Conservation (phyloP, 2,888 invertebrate genomes). For the Ceriagrion tenellum region DNA sequence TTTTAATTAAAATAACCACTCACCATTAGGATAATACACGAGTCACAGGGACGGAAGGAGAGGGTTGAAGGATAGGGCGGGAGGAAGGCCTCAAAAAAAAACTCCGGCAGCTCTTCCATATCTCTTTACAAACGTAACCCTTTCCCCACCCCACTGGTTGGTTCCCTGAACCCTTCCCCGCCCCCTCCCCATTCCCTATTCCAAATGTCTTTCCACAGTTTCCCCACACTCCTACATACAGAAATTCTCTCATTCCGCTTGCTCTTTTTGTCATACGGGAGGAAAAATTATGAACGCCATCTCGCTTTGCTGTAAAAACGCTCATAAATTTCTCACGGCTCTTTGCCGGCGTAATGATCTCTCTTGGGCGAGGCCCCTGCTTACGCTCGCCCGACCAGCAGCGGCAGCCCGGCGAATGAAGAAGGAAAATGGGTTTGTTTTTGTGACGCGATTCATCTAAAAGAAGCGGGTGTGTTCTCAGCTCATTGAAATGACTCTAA, state of each 20-base stretch:
- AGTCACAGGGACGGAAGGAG: constrained; percentile 29
- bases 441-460: background rate
- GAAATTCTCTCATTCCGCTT: background rate
- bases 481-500: constrained; percentile 27
- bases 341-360: constrained; percentile 41
- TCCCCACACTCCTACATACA: no score
- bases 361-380: constrained; percentile 37
- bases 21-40: constrained; percentile 58
- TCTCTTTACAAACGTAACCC: background rate
- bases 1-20: constrained; percentile 67
- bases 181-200: no score
- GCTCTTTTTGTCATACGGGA: constrained; percentile 37
- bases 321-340: constrained; percentile 63
- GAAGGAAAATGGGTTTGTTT: background rate
- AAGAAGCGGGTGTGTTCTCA: background rate
- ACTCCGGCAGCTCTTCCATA: background rate
- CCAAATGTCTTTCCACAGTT: no score
- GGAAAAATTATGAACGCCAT: constrained; percentile 51
- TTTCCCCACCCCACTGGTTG: background rate
- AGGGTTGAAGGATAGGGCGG: background rate
- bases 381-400: background rate
- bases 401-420: background rate
- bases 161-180: no score
- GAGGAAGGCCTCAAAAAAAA: background rate
- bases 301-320: constrained; percentile 63